phyloP scores from a whole-genome alignment of 1,140 invertebrate genomes.

The Triops longicaudatus region DNA sequence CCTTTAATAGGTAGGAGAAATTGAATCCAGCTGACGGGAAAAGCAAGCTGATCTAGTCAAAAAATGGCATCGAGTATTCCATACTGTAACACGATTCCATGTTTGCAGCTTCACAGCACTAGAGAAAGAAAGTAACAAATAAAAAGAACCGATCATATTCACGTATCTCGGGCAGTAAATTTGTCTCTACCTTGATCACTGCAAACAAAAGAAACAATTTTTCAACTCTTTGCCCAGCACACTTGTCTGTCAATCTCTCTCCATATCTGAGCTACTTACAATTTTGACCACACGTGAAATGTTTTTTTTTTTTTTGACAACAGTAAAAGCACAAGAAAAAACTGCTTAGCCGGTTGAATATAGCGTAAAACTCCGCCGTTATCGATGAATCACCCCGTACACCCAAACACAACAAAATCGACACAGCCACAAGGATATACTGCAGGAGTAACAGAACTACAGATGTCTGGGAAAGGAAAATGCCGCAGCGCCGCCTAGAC shows the following conservation, averaged over 20 bases:
- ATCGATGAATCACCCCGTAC: background rate
- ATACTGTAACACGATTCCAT: constrained; percentile 12
- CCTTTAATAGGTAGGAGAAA: background rate
- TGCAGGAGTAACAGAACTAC: background rate
- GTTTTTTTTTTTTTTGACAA: too few relatives aligned
- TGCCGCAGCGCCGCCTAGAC: background rate
- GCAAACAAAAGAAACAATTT: background rate
- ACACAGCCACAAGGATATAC: background rate
- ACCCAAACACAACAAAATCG: constrained; percentile 15
- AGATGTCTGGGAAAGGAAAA: background rate
- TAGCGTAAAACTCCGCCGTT: constrained; percentile 14
- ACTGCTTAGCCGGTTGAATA: background rate
- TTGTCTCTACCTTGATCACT: background rate
- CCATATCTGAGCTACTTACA: background rate
- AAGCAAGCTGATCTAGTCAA: constrained; percentile 5
- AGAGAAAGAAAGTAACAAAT: background rate
- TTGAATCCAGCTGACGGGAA: background rate
- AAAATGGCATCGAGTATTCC: background rate
- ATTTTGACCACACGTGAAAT: background rate
- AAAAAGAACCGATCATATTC: background rate
- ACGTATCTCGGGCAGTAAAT: background rate
- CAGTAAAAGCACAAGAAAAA: background rate
- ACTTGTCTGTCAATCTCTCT: too few relatives aligned
- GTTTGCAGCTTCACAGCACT: background rate
- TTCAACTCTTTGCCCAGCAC: too few relatives aligned